phyloP scores from a whole-genome alignment of 2,888 invertebrate genomes.

The Drosophila neotestacea region DNA sequence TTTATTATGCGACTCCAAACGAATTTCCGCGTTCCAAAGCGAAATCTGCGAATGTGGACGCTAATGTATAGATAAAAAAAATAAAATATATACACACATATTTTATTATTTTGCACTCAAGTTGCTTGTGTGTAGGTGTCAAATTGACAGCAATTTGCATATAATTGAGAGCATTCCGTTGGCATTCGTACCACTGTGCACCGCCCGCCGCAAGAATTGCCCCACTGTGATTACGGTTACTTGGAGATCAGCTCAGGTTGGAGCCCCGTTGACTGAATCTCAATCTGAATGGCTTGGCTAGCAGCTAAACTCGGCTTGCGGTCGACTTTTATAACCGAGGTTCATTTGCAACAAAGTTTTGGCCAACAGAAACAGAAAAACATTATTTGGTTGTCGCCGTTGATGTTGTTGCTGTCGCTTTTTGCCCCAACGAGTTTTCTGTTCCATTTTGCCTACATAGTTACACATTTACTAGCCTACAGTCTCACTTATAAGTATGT shows the following conservation, averaged over 20 bases:
- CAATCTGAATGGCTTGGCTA: slow-evolving; percentile 7
- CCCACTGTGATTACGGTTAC: slow-evolving; percentile 44
- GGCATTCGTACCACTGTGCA: slow-evolving; percentile 38
- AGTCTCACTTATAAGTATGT: slow-evolving; percentile 11
- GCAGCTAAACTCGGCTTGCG: slow-evolving; percentile 33
- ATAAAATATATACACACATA: not conserved
- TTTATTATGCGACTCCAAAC: slow-evolving; percentile 1
- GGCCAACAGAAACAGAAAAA: slow-evolving; percentile 41
- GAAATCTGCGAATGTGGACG: not conserved
- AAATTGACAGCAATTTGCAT: slow-evolving; percentile 20
- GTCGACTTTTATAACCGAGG: slow-evolving; percentile 55
- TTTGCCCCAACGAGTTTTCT: slow-evolving; percentile 69
- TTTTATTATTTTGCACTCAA: slow-evolving; percentile 6
- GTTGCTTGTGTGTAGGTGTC: slow-evolving; percentile 14
- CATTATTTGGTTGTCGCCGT: slow-evolving; percentile 34
- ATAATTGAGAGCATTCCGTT: slow-evolving; percentile 11
- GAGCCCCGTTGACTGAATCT: slow-evolving; percentile 32
- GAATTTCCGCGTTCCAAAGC: slow-evolving; percentile 20
- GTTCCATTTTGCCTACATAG: slow-evolving; percentile 63
- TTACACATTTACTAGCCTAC: slow-evolving; percentile 19
- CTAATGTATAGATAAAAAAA: not conserved
- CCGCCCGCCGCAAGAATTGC: slow-evolving; percentile 28
- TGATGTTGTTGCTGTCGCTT: slow-evolving; percentile 14
- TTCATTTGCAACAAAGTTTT: slow-evolving; percentile 65
- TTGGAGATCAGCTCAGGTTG: slow-evolving; percentile 32